Percentiles rank a stretch among this genome's conserved stretches.
These are phyloP conservation scores for Chascanopsetta lugubris DNA, from an alignment of 2,113 vertebrate genomes.

Conservation along the genomic window DNA sequence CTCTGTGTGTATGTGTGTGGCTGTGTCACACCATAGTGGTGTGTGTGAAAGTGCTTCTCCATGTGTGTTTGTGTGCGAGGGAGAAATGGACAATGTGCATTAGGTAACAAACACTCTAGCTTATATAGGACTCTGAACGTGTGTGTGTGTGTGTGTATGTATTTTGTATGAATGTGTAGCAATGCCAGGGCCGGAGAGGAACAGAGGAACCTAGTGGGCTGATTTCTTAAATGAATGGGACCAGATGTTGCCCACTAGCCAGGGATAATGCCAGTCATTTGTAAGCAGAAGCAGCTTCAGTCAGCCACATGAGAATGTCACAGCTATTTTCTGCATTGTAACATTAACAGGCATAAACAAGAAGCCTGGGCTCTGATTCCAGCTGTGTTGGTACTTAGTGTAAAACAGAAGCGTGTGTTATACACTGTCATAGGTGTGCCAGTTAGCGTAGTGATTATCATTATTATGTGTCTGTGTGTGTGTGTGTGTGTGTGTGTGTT, in stretches of 20 bases:
- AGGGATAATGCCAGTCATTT: constrained; percentile 60
- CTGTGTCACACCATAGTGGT: constrained; percentile 32
- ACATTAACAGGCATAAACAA: constrained; percentile 40
- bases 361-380: constrained; percentile 32
- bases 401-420: constrained; percentile 45
- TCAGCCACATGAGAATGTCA: constrained; percentile 50
- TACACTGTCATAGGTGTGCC: constrained; percentile 32
- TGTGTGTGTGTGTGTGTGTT: constrained; percentile 6
- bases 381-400: constrained; percentile 36
- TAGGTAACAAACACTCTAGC: constrained; percentile 42
- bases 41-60: constrained; percentile 16
- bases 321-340: constrained; percentile 43
- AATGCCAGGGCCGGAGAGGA: constrained; percentile 45
- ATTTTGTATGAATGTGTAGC: constrained; percentile 21
- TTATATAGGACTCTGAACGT: constrained; percentile 29
- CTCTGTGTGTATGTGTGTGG: constrained; percentile 15
- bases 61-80: constrained; percentile 27
- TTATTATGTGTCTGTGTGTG: too few relatives aligned
- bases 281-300: constrained; percentile 54
- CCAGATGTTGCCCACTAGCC: constrained; percentile 69
- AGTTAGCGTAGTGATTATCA: constrained; percentile 23
- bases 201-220: constrained; percentile 45
- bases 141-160: constrained; percentile 25
- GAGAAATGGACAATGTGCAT: constrained; percentile 50
- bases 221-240: constrained; percentile 62